Evolutionary conservation across 1,140 invertebrate species (phyloP).

Genomic region (Campodea augens): DNA sequence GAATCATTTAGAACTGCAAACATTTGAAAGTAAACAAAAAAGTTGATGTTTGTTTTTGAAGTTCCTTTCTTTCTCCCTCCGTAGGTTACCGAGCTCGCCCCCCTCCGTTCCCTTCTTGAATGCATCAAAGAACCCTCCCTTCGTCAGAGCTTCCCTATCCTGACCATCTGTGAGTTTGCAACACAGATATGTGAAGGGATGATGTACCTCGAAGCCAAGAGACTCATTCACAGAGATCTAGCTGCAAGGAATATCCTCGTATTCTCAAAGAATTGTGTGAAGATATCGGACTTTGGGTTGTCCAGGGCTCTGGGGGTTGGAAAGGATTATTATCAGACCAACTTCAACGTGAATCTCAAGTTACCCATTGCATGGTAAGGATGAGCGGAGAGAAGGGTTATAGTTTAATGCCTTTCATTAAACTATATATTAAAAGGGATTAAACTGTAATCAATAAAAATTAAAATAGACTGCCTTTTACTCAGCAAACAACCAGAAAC

Average conservation of each 20-base stretch:
- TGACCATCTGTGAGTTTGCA: slow-evolving; percentile 74
- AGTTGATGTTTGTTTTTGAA: no score
- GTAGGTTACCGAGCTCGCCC: slow-evolving; percentile 84
- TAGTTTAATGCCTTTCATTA: neutral
- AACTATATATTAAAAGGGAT: neutral
- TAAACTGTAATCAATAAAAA: slow-evolving; percentile 1
- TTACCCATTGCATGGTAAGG: slow-evolving; percentile 89
- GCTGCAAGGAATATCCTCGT: slow-evolving; percentile 90
- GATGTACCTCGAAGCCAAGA: slow-evolving; percentile 82
- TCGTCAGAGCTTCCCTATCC: slow-evolving; percentile 69
- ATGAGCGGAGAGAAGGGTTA: no score
- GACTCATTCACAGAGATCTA: slow-evolving; percentile 85
- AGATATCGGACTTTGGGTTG: slow-evolving; percentile 95
- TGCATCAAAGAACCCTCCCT: slow-evolving; percentile 84
- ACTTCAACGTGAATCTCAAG: slow-evolving; percentile 95
- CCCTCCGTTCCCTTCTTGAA: slow-evolving; percentile 79
- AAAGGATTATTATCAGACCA: slow-evolving; percentile 97
- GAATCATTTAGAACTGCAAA: no score
- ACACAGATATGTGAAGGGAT: slow-evolving; percentile 92
- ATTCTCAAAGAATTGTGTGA: slow-evolving; percentile 88
- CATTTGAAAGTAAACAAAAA: no score
- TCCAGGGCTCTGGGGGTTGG: slow-evolving; percentile 89
- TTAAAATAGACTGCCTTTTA: no score
- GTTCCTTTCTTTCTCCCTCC: slow-evolving; percentile 10
- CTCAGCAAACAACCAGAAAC: neutral